These are phyloP conservation scores for Boleophthalmus pectinirostris DNA, from an alignment of 2,113 vertebrate species.

Conservation along the genomic window DNA sequence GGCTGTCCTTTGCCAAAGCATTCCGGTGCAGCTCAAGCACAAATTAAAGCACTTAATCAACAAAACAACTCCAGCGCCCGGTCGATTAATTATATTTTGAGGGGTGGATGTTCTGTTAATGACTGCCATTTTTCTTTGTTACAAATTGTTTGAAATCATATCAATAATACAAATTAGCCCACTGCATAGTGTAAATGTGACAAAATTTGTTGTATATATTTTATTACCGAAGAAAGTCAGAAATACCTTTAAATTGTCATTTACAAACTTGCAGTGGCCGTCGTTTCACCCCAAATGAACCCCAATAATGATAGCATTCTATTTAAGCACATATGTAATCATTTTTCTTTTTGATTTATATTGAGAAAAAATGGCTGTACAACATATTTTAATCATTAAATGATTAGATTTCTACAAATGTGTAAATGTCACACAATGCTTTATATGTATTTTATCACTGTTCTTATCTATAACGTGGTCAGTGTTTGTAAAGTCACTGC, in stretches of 20 bases:
- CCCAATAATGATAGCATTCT: too few relatives aligned
- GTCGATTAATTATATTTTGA: constrained; percentile 26
- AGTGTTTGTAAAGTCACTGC: constrained; percentile 45
- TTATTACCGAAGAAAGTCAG: constrained; percentile 4
- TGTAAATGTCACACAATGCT: constrained; percentile 21
- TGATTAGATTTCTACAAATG: too few relatives aligned
- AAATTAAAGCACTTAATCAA: constrained; percentile 48
- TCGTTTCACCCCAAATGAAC: too few relatives aligned
- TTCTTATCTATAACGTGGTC: constrained; percentile 28
- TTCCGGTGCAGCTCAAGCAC: constrained; percentile 3
- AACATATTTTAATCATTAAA: too few relatives aligned
- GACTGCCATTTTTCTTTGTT: constrained; percentile 29
- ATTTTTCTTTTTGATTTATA: too few relatives aligned
- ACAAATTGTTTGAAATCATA: constrained; percentile 15
- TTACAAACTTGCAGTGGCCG: too few relatives aligned
- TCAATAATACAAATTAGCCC: constrained; percentile 19
- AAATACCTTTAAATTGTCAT: too few relatives aligned
- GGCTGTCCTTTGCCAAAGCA: neutral
- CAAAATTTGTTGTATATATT: constrained; percentile 15
- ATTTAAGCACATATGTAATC: too few relatives aligned
- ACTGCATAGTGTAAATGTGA: constrained; percentile 15
- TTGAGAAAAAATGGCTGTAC: too few relatives aligned
- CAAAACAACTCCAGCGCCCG: constrained; percentile 32
- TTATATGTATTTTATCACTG: constrained; percentile 10
- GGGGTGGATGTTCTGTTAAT: constrained; percentile 46